A percentile compares a stretch with the other conserved stretches of the same genome.
phyloP scores from a whole-genome alignment of 2,888 invertebrate genomes.

The Acanthoscelides obtectus region DNA sequence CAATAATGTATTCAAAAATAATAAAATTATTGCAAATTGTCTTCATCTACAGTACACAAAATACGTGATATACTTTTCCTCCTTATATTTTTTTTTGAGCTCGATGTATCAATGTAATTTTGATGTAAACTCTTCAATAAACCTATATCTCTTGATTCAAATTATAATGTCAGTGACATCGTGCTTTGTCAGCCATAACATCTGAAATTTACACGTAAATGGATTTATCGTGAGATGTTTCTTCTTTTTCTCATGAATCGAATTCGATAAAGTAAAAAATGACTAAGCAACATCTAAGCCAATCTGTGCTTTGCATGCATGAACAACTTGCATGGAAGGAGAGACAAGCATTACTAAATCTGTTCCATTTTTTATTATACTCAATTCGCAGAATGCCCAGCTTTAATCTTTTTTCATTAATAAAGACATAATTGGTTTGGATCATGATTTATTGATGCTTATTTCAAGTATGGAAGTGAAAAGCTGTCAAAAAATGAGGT shows the following conservation, averaged over 20 bases:
- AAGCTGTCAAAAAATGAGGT: neutral
- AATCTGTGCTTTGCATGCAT: neutral
- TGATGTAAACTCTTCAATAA: neutral
- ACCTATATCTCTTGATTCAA: neutral
- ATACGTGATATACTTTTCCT: too few species aligned
- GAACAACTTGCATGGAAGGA: neutral
- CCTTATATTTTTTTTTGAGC: neutral
- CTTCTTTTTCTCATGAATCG: too few species aligned
- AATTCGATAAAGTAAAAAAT: neutral
- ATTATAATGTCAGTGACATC: neutral
- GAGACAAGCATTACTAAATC: neutral
- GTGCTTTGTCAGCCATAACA: neutral
- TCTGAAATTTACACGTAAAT: neutral
- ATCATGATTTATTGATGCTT: neutral
- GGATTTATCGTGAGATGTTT: too few species aligned
- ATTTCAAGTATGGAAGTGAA: neutral
- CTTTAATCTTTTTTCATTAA: neutral
- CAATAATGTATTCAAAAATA: too few species aligned
- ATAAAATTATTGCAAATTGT: too few species aligned
- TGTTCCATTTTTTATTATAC: neutral
- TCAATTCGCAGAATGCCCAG: neutral
- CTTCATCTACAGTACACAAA: too few species aligned
- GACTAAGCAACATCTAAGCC: neutral
- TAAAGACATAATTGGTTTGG: neutral
- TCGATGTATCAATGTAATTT: neutral